phyloP scores from a whole-genome alignment of 2,113 vertebrate genomes.

The Nettapus auritus region DNA sequence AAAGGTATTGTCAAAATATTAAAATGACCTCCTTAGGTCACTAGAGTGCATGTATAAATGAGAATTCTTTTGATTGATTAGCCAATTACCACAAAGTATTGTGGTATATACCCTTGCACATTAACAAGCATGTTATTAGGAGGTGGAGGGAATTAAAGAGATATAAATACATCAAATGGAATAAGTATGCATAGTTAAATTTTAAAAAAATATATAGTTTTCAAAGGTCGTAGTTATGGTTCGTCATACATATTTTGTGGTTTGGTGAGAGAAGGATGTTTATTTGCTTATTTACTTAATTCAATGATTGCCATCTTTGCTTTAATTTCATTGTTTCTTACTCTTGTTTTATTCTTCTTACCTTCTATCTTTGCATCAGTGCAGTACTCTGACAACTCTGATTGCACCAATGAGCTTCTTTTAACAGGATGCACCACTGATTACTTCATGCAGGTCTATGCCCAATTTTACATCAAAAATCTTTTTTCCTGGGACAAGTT shows the following conservation, averaged over 20 bases:
- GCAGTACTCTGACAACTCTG: background rate
- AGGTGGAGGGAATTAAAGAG: background rate
- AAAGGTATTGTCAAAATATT: conserved; percentile 49
- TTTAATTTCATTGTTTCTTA: background rate
- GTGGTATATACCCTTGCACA: conserved; percentile 24
- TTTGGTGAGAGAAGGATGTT: background rate
- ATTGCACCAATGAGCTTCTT: background rate
- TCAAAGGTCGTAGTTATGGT: fast-evolving
- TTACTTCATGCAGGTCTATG: background rate
- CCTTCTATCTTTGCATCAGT: background rate
- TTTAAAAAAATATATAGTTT: background rate
- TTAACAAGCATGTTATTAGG: conserved; percentile 37
- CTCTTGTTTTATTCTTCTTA: background rate
- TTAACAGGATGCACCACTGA: background rate
- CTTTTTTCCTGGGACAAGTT: background rate
- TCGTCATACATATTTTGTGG: background rate
- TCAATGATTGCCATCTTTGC: background rate
- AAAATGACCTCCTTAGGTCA: conserved; percentile 59
- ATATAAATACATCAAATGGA: conserved; percentile 15
- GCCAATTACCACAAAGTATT: conserved; percentile 51
- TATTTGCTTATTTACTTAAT: background rate
- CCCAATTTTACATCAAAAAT: background rate
- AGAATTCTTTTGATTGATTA: conserved; percentile 68
- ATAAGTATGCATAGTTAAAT: background rate
- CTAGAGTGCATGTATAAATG: background rate